These are phyloP conservation scores for Pygocentrus nattereri DNA, from an alignment of 2,797 vertebrate species.

Conservation along the genomic window DNA sequence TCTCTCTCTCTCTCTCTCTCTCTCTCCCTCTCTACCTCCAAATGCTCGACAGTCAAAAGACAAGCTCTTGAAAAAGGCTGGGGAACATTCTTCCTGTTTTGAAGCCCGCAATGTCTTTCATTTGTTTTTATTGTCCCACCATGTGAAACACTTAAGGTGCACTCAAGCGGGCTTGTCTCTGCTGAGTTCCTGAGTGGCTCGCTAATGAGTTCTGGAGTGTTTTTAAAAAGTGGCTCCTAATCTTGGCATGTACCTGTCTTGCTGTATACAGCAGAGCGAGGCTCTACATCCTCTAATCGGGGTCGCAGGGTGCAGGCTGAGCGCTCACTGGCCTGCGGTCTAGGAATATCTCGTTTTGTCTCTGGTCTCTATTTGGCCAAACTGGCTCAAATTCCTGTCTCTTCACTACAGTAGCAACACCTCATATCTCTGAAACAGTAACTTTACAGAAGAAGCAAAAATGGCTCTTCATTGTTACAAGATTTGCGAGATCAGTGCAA, in stretches of 20 bases:
- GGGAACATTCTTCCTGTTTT: conserved; percentile 50
- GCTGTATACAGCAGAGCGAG: conserved; percentile 10
- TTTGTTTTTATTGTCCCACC: conserved; percentile 60
- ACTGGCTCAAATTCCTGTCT: background rate
- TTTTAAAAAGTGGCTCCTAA: conserved; percentile 45
- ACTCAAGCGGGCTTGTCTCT: conserved; percentile 60
- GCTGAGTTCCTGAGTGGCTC: conserved; percentile 54
- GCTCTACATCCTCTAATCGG: conserved; percentile 7
- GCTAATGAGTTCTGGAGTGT: conserved; percentile 70
- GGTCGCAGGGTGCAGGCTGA: conserved; percentile 5
- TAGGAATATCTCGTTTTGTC: background rate
- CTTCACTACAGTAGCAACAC: background rate
- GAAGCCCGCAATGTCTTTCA: conserved; percentile 65
- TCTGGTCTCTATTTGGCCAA: background rate
- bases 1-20: too few species aligned
- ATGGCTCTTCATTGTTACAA: too few species aligned
- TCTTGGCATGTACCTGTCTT: conserved; percentile 48
- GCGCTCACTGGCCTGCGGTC: background rate
- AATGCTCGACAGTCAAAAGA: conserved; percentile 26
- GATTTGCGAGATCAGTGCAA: too few species aligned
- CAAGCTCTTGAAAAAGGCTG: conserved; percentile 54
- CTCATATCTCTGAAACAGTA: background rate
- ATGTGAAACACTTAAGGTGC: conserved; percentile 69
- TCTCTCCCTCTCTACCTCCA: conserved; percentile 14
- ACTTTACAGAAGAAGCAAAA: background rate